Percentiles rank a stretch among this genome's conserved stretches.
Evolutionary conservation across 2,888 invertebrate genomes (phyloP).

Genomic region (Emmelina monodactyla): DNA sequence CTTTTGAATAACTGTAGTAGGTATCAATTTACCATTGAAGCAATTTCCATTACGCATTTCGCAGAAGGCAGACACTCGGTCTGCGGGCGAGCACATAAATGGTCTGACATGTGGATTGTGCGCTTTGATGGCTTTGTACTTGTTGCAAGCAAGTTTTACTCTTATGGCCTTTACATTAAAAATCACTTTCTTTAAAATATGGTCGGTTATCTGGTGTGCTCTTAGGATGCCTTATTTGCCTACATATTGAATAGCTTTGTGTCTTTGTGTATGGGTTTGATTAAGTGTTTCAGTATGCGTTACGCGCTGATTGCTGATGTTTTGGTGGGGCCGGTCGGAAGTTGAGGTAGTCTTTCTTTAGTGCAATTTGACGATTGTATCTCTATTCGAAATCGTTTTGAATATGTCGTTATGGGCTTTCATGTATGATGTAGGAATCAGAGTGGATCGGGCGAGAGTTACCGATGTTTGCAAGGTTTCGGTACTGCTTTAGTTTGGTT

Average conservation of each 20-base stretch:
- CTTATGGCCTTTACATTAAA: not conserved
- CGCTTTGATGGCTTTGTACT: constrained; percentile 15
- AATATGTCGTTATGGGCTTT: not conserved
- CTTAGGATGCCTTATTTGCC: constrained; percentile 22
- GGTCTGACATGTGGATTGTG: constrained; percentile 13
- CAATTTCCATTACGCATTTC: constrained; percentile 20
- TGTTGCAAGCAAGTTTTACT: not conserved
- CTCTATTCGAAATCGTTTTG: not conserved
- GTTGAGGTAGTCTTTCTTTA: not conserved
- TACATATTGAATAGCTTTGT: constrained; percentile 23
- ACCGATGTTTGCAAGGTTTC: not conserved
- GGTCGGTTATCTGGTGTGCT: not conserved
- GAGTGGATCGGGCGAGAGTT: not conserved
- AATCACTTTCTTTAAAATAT: not conserved
- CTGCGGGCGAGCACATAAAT: constrained; percentile 23
- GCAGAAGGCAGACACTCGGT: constrained; percentile 49
- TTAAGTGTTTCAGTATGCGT: constrained; percentile 6
- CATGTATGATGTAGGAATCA: not conserved
- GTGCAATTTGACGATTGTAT: not conserved
- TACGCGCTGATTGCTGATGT: not conserved
- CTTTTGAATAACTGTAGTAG: not conserved
- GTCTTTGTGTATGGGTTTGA: constrained; percentile 13
- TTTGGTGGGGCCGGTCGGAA: not conserved
- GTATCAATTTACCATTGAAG: not conserved
- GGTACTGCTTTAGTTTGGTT: too few relatives aligned